Conservation (phyloP, 2,888 invertebrate species). For the Drosophila monieri region DNA sequence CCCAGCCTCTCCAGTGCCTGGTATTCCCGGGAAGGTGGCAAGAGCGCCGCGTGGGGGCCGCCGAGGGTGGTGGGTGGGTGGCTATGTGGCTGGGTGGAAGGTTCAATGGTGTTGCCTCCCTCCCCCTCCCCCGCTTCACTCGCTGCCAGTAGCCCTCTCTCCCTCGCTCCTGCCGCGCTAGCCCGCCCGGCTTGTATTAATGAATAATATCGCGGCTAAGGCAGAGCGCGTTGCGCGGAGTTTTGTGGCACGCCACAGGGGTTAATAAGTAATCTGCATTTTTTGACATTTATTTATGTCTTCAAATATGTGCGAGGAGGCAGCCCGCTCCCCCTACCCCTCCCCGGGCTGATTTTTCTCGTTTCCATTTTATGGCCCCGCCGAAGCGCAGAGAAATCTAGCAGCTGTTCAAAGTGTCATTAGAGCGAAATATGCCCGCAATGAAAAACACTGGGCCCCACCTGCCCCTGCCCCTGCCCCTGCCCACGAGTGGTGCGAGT, state of each 20-base stretch:
- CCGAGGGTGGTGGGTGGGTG: slow-evolving; percentile 14
- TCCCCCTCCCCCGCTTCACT: not conserved
- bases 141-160: not conserved
- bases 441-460: slow-evolving; percentile 6
- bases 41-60: slow-evolving; percentile 60
- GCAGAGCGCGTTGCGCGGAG: slow-evolving; percentile 33
- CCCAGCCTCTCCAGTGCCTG: not conserved
- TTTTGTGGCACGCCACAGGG: slow-evolving; percentile 80
- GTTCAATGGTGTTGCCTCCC: slow-evolving; percentile 16
- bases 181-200: slow-evolving; percentile 73
- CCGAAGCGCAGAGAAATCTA: slow-evolving; percentile 63
- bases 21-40: slow-evolving; percentile 61
- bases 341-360: not conserved
- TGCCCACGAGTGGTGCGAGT: too few species aligned
- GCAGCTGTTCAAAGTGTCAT: slow-evolving; percentile 76
- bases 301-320: slow-evolving; percentile 71
- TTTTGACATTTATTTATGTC: slow-evolving; percentile 83
- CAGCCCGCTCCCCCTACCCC: not conserved
- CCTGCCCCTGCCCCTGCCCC: not conserved
- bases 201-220: slow-evolving; percentile 80
- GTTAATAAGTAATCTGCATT: slow-evolving; percentile 83
- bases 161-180: slow-evolving; percentile 14
- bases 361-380: slow-evolving; percentile 1
- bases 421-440: slow-evolving; percentile 63
- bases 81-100: slow-evolving; percentile 5